Base-by-base conservation (phyloP, 2,888 invertebrate genomes). In the Stenolophus ochropezus region DNA sequence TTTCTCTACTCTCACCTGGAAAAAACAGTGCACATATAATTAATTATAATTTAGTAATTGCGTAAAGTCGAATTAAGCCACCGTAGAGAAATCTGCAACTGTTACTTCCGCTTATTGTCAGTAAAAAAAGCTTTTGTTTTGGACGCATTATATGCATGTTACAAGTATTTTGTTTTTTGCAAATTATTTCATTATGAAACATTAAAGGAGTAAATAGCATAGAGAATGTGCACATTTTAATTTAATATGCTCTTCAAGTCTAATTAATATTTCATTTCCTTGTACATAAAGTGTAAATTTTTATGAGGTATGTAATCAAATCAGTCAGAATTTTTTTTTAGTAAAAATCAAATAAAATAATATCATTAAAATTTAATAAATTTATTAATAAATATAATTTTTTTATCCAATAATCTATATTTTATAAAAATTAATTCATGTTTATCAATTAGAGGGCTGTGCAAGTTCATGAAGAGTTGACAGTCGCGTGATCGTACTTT, bases 1-100 rank as follows among this genome's bases (percentile, higher is more conserved):
- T 86, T 92, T 93, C 84, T 96, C 95, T 0, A 96, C 94, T 83
- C 93, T 91, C 56, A 81, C 81, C 81, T 81, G 27, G n/a, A 27
- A 77, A 42, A 77, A 58, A 58, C 61, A 61, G 61, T 27, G 61
- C 61, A 61, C 61, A 61, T 33, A 69, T 69, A 33, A 69, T 69
- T 33, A 61, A 61, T 61, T 69, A 18, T 69, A 33, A 69, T 33
- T 69, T 69, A 69, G 2, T 69, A 69, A 27, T 69, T 69, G 33
- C 65, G 33, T 18, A 69, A 69, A 69, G 18, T 16, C 65, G 33
- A 69, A 69, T 69, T 61, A 61, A 61, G 25, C 61, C 23, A 61
- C 25, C 23, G 61, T 61, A 23, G 61, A 61, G 61, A 61, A 61
- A 61, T 61, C 23, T 61, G 61, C 21, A 11, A 25, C 25, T 61